Conservation (phyloP, 1,140 invertebrate genomes). For the Ctenoplectra terminalis region DNA sequence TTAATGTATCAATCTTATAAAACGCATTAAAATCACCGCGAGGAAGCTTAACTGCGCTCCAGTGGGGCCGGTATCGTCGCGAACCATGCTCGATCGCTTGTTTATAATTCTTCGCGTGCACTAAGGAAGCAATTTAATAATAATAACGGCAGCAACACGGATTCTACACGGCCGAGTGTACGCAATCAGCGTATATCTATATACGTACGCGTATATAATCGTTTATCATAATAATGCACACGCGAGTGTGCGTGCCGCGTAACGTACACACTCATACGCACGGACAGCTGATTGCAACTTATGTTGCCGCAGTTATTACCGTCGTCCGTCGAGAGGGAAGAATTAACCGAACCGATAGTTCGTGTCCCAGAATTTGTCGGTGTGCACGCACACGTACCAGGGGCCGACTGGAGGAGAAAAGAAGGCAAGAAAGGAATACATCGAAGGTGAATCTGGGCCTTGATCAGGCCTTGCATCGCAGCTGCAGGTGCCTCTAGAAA, state of each 20-base stretch:
- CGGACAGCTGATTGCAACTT: conserved; percentile 51
- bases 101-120: conserved; percentile 58
- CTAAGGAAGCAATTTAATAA: conserved; percentile 56
- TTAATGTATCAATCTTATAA: conserved; percentile 41
- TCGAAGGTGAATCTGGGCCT: conserved; percentile 73
- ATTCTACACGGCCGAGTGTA: conserved; percentile 3
- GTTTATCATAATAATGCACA: conserved; percentile 46
- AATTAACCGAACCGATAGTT: conserved; percentile 54
- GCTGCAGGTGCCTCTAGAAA: conserved; percentile 69
- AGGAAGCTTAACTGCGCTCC: neutral
- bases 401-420: conserved; percentile 2
- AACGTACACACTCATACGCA: conserved; percentile 32
- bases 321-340: conserved; percentile 28
- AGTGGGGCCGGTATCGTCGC: neutral
- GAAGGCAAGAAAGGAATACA: conserved; percentile 31
- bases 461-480: conserved; percentile 65
- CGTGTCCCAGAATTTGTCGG: conserved; percentile 64
- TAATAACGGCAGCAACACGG: conserved; percentile 43
- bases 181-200: conserved; percentile 21
- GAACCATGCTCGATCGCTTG: conserved; percentile 43
- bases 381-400: conserved; percentile 33
- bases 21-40: conserved; percentile 24
- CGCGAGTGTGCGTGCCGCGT: conserved; percentile 9
- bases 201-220: conserved; percentile 41
- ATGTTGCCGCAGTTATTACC: conserved; percentile 56